Percentiles rank a stretch among this genome's conserved stretches.
Conservation (phyloP, 2,888 invertebrate genomes). For the Willowsia nigromaculata region DNA sequence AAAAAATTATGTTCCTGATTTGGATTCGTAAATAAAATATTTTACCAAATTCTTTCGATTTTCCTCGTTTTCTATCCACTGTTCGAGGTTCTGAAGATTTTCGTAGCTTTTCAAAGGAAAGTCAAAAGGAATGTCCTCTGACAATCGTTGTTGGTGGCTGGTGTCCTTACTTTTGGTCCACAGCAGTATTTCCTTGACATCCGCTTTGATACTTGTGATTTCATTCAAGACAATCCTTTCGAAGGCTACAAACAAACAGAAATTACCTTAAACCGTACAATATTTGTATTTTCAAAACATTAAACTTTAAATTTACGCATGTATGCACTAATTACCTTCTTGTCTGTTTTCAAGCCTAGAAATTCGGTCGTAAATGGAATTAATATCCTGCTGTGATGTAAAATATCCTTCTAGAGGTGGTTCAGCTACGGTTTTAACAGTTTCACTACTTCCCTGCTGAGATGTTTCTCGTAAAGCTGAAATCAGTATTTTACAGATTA, state of each 20-base stretch:
- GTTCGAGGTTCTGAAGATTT: background rate
- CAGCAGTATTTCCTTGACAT: background rate
- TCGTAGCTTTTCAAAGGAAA: background rate
- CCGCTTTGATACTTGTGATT: background rate
- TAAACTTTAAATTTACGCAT: background rate
- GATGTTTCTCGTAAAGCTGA: background rate
- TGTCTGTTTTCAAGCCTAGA: background rate
- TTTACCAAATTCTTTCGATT: background rate
- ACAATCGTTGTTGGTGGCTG: background rate
- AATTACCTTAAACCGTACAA: background rate
- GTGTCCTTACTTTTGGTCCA: background rate
- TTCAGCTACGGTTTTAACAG: too few relatives aligned
- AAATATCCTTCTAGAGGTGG: slow-evolving; percentile 1
- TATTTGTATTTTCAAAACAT: background rate
- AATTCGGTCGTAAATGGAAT: background rate
- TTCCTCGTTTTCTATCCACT: background rate
- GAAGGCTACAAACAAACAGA: background rate
- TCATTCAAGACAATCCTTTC: background rate
- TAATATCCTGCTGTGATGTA: background rate
- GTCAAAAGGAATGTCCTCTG: background rate
- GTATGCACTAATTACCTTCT: background rate
- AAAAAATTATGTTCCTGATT: background rate
- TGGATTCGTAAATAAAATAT: too few relatives aligned
- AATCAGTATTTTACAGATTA: background rate
- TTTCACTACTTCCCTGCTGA: background rate